Base-by-base conservation (phyloP, 2,113 vertebrate genomes). In the Delphinapterus leucas region DNA sequence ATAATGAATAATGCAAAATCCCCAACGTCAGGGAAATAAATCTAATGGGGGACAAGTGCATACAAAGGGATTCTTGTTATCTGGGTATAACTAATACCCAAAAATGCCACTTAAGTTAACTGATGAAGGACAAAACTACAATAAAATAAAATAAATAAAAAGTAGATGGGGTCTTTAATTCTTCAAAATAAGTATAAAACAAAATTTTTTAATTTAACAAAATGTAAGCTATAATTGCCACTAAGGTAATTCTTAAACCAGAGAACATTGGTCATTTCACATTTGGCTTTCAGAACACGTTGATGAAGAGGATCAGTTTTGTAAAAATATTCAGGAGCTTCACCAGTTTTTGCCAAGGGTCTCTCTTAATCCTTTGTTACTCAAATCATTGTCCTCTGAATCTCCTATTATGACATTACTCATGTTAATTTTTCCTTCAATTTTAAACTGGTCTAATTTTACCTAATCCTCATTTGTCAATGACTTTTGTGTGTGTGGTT, bases 241-340 rank as follows among this genome's bases (percentile, higher is more conserved):
- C 31, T 77, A 95, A 94, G 11, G 14, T 92, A 79, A 91, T 88
- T 89, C 83, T 73, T 89, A 76, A 91, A 79, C 80, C 80, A 97
- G 94, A 88, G 36, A 86, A 89, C 71, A 96, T 26, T 55, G 76
- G 60, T 82, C 77, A 82, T 38, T 95, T 92, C 55, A 89, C 38
- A 86, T 77, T 38, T 96, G 71, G 65, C 33, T 93, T 95, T 94
- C 76, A 95, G 87, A 87, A 85, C 53, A 96, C 1, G 6, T 23
- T 38, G 36, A 65, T 38, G 83, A 79, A 79, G 41, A 79, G 15
- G 49, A 90, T 88, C 70, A 44, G 61, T 88, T 95, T 36, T 88
- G 44, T 93, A 92, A 94, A 95, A 93, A 70, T 95, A 94, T 88
- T 92, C 63, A 65, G 80, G 93, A 96, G 53, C 33, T 87, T 96